phyloP scores from a whole-genome alignment of 2,797 vertebrate species.

The Lacerta viridis region DNA sequence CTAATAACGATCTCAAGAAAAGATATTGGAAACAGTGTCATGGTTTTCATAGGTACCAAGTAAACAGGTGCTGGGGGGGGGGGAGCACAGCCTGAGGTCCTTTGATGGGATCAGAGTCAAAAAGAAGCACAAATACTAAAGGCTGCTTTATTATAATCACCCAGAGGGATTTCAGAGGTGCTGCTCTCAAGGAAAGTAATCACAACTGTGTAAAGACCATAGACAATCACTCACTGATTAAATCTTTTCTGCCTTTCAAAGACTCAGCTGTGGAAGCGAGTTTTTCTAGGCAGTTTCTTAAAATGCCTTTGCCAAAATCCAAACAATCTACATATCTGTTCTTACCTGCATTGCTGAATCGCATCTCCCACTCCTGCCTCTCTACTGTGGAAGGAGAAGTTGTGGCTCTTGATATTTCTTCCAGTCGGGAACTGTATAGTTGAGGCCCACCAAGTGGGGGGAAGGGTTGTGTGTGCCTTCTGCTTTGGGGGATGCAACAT shows the following conservation, averaged over 20 bases:
- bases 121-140: background rate
- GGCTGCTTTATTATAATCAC: slow-evolving; percentile 14
- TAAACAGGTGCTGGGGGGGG: background rate
- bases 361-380: background rate
- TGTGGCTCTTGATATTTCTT: background rate
- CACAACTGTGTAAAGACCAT: background rate
- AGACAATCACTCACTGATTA: background rate
- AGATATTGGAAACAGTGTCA: background rate
- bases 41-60: background rate
- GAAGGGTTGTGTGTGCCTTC: background rate
- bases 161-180: background rate
- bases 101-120: background rate
- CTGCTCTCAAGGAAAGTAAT: slow-evolving; percentile 32
- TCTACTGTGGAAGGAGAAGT: background rate
- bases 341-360: background rate
- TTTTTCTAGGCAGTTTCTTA: background rate
- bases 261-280: background rate
- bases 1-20: background rate
- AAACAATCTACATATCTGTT: background rate
- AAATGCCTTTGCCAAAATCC: background rate
- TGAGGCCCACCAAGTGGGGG: background rate
- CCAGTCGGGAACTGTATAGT: background rate
- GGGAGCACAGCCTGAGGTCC: background rate
- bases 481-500: background rate
- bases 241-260: slow-evolving; percentile 18